Evolutionary conservation across 2,888 invertebrate species (phyloP).

Genomic region (Cheilosia impressa): DNA sequence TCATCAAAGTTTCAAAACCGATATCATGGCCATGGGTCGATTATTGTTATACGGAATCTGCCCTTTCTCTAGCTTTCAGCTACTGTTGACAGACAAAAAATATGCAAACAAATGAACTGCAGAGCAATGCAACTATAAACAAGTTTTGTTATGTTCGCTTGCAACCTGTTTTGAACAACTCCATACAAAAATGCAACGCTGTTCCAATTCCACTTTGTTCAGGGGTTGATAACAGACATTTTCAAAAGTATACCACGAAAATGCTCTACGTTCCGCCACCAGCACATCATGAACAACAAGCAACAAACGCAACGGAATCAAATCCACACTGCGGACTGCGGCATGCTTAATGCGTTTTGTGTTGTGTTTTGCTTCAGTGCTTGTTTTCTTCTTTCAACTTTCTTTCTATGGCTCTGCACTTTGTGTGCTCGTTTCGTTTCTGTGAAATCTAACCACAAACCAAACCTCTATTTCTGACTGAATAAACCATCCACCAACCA

Average conservation of each 20-base stretch:
- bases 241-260: not conserved
- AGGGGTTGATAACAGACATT: conserved; percentile 19
- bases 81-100: not conserved
- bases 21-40: too few species aligned
- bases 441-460: conserved; percentile 29
- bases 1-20: too few species aligned
- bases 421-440: conserved; percentile 32
- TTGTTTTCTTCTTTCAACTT: conserved; percentile 18
- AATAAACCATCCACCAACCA: too few species aligned
- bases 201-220: conserved; percentile 40
- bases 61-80: too few species aligned
- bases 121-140: not conserved
- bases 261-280: not conserved
- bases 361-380: conserved; percentile 46
- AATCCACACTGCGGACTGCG: conserved; percentile 1
- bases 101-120: not conserved
- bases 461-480: not conserved
- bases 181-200: not conserved
- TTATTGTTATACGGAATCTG: too few species aligned
- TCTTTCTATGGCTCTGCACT: conserved; percentile 46
- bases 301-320: not conserved
- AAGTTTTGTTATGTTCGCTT: conserved; percentile 61
- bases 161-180: conserved; percentile 9
- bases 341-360: conserved; percentile 20
- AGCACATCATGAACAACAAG: not conserved